Evolutionary conservation across 2,797 vertebrate genomes (phyloP).

Genomic region (Lithobates pipiens): DNA sequence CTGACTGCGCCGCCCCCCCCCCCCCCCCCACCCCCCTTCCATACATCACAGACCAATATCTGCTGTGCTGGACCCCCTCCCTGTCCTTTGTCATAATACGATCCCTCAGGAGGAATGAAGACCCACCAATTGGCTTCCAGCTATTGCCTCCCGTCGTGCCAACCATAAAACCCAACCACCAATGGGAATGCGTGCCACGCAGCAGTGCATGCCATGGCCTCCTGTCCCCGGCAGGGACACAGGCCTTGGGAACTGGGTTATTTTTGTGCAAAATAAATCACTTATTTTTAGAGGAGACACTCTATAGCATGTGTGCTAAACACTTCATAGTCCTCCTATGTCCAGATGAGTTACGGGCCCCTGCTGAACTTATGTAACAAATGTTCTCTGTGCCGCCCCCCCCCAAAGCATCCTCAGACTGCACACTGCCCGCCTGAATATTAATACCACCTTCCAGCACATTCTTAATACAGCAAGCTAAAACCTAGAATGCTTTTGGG

Average conservation of each 20-base stretch:
- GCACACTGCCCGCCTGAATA: too few species aligned
- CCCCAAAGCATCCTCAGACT: background rate
- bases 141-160: background rate
- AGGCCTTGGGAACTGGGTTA: slow-evolving; percentile 26
- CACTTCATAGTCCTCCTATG: slow-evolving; percentile 5
- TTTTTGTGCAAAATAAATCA: slow-evolving; percentile 47
- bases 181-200: slow-evolving; percentile 20
- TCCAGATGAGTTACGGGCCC: slow-evolving; percentile 25
- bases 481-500: too few species aligned
- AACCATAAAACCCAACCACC: slow-evolving; percentile 26
- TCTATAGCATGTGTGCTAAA: slow-evolving; percentile 36
- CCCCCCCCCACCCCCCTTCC: too few species aligned
- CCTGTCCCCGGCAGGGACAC: background rate
- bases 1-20: too few species aligned
- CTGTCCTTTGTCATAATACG: background rate
- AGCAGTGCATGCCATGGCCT: slow-evolving; percentile 14
- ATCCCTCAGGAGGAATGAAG: background rate
- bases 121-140: slow-evolving; percentile 19
- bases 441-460: too few species aligned
- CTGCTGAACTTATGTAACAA: slow-evolving; percentile 30
- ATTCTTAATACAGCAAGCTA: too few species aligned
- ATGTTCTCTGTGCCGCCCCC: background rate
- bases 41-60: too few species aligned
- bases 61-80: background rate
- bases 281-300: slow-evolving; percentile 40